phyloP scores from a whole-genome alignment of 2,113 vertebrate species.

The Riparia riparia region DNA sequence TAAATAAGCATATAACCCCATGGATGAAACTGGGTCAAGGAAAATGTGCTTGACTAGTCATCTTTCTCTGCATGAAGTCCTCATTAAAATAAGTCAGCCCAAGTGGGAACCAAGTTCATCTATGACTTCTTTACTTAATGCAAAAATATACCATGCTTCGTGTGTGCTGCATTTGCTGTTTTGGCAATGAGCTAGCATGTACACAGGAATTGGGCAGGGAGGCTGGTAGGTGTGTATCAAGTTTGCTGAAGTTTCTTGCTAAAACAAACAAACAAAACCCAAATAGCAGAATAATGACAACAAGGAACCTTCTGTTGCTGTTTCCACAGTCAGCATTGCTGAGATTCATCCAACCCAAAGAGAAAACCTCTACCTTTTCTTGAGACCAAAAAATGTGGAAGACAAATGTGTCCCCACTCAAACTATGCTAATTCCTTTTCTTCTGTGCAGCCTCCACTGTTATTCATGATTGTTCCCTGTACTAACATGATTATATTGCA shows the following conservation, averaged over 20 bases:
- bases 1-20: not conserved
- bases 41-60: not conserved
- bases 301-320: not conserved
- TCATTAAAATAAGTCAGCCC: slow-evolving; percentile 30
- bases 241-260: not conserved
- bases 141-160: not conserved
- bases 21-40: not conserved
- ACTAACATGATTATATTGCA: not conserved
- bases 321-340: not conserved
- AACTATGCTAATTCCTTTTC: not conserved
- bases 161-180: not conserved
- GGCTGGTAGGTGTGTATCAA: not conserved
- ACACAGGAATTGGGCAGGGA: not conserved
- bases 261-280: not conserved
- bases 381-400: not conserved
- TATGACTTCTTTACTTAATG: slow-evolving; percentile 3
- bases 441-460: not conserved
- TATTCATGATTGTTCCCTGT: accelerated
- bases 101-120: slow-evolving; percentile 27
- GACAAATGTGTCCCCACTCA: not conserved
- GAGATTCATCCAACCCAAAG: not conserved
- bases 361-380: not conserved
- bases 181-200: not conserved
- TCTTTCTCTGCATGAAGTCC: slow-evolving; percentile 10
- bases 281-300: not conserved